These are phyloP conservation scores for Ceratotherium simum DNA, from an alignment of 2,113 vertebrate genomes.

Conservation along the genomic window DNA sequence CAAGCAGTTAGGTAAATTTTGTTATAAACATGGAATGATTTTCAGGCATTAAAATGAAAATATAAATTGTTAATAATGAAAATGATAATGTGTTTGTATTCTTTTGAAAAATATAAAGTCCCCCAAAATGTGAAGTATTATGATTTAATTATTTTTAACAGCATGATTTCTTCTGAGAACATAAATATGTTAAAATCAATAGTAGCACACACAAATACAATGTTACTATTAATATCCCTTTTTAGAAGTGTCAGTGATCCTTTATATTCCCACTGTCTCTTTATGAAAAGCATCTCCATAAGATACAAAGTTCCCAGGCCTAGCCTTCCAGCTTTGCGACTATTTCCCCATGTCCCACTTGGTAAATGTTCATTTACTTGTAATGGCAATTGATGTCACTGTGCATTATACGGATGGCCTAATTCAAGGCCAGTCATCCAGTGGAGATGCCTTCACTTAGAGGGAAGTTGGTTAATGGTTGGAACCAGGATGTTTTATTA, in stretches of 20 bases:
- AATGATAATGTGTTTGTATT: neutral
- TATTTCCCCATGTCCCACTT: slow-evolving; percentile 78
- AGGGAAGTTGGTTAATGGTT: slow-evolving; percentile 74
- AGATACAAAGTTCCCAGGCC: neutral
- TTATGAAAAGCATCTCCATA: slow-evolving; percentile 50
- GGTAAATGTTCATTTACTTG: slow-evolving; percentile 86
- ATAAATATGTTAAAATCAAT: slow-evolving; percentile 36
- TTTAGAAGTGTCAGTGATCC: neutral
- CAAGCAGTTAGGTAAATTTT: neutral
- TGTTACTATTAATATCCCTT: slow-evolving; percentile 19
- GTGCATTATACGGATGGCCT: slow-evolving; percentile 82
- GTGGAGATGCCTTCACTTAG: slow-evolving; percentile 83
- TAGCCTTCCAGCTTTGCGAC: slow-evolving; percentile 61
- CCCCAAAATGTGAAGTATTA: neutral
- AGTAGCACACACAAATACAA: neutral
- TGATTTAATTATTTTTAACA: slow-evolving; percentile 49
- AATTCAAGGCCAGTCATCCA: slow-evolving; percentile 85
- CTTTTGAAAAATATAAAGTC: slow-evolving; percentile 10
- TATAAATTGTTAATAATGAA: neutral
- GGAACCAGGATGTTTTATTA: slow-evolving; percentile 70
- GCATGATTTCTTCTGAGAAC: neutral
- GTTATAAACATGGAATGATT: neutral
- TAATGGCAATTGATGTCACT: slow-evolving; percentile 86
- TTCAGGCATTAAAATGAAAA: slow-evolving; percentile 30
- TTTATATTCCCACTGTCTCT: neutral